Evolutionary conservation across 2,113 vertebrate genomes (phyloP).

Genomic region (Ascaphus truei): DNA sequence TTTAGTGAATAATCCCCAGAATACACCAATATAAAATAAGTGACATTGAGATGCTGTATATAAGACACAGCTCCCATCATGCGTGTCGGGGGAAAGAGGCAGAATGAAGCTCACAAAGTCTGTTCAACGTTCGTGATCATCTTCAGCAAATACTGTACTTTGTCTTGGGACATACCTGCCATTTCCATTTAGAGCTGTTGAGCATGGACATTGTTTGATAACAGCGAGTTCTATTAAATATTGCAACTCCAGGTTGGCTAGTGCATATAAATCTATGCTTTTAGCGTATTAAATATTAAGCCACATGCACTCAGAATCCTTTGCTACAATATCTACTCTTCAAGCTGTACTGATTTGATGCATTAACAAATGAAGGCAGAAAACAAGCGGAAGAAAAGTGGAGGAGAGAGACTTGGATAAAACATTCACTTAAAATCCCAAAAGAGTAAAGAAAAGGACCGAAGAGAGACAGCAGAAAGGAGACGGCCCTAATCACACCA

Average conservation of each 20-base stretch:
- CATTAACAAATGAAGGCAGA: slow-evolving; percentile 2
- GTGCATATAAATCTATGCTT: slow-evolving; percentile 26
- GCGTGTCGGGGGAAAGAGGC: too few relatives aligned
- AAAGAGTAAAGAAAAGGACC: too few relatives aligned
- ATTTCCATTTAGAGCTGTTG: neutral
- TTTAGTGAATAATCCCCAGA: too few relatives aligned
- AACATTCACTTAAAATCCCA: too few relatives aligned
- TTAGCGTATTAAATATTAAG: slow-evolving; percentile 36
- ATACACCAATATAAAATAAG: too few relatives aligned
- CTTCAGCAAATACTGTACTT: neutral
- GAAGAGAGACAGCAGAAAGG: too few relatives aligned
- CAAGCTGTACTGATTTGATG: neutral
- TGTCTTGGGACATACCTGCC: neutral
- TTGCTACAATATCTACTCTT: neutral
- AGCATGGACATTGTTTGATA: neutral
- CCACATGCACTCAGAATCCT: slow-evolving; percentile 15
- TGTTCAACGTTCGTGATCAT: neutral
- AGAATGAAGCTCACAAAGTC: neutral
- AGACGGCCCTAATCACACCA: too few relatives aligned
- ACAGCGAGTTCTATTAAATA: slow-evolving; percentile 34
- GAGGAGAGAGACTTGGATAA: neutral
- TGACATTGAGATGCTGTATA: too few relatives aligned
- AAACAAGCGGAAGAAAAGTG: neutral
- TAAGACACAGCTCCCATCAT: too few relatives aligned
- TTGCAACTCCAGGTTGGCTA: slow-evolving; percentile 10